Base-by-base conservation (phyloP, 2,113 vertebrate genomes). In the Pedetes capensis region DNA sequence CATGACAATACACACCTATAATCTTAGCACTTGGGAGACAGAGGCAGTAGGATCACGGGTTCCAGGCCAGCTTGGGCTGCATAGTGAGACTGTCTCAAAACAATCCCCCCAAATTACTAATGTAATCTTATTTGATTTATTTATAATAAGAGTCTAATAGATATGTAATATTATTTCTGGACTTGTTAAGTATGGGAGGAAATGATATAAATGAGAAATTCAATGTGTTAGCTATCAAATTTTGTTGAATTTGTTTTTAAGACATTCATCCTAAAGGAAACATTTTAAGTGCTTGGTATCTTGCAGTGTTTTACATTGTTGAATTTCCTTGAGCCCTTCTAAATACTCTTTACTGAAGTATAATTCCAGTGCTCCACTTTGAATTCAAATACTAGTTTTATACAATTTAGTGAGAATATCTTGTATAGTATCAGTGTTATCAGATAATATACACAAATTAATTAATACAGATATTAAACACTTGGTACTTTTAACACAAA, bases 181-280 rank as follows among this genome's bases (percentile, higher is more conserved):
- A n/a, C 22, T 64, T 57, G 37, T 82, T 94, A 72, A 63, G 6
- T 32, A 16, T 66, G 51, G 29, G 23, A n/a, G 64, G 64, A 71
- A 66, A 66, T 17, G 59, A 1, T 84, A 18, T 47, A 72, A 49
- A 47, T 66, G 29, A 91, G 75, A 25, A 71, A 61, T 86, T 39
- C 95, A 91, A 59, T 47, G 74, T 87, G 39, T 83, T 47, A 59
- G 23, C 39, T 34, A 20, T 68, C 61, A 61, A 13, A 81, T 75
- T 95, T 89, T 59, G 49, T 59, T 34, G 29, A 61, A 86, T 92
- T 84, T 94, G 42, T 80, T 90, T 89, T 90, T 37, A 81, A 39
- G 59, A 68, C 14, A 47, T 53, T 87, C 79, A 16, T 51, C 57
- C 68, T 85, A 39, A 6, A 89, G 32, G 37, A 80, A 89, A 82